Conservation (phyloP, 2,888 invertebrate genomes). For the Bembecia ichneumoniformis region DNA sequence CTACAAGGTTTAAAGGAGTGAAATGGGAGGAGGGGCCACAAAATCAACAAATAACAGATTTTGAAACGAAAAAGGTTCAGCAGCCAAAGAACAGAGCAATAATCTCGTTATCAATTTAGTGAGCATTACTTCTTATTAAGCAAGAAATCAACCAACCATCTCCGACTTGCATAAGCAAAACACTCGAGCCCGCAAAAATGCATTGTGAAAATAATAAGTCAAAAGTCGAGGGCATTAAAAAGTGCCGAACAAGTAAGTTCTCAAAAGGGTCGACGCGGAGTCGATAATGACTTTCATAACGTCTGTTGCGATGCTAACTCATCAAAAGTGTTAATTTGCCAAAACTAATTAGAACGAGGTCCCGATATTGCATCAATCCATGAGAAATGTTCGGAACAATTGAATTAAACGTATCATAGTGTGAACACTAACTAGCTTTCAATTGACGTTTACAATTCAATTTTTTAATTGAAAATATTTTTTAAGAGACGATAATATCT, state of each 20-base stretch:
- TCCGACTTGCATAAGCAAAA: conserved; percentile 12
- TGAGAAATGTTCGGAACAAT: conserved; percentile 47
- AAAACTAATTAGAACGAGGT: conserved; percentile 57
- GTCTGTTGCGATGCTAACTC: conserved; percentile 28
- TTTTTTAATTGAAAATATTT: not conserved
- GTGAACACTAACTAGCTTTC: conserved; percentile 8
- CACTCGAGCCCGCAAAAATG: conserved; percentile 18
- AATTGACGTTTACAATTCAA: not conserved
- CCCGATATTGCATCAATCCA: conserved; percentile 43
- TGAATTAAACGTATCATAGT: conserved; percentile 33
- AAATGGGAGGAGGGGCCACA: too few relatives aligned
- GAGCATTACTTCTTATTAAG: conserved; percentile 11
- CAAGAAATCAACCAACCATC: conserved; percentile 26
- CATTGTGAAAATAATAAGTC: conserved; percentile 13
- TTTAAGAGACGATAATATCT: too few relatives aligned
- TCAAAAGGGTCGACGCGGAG: not conserved
- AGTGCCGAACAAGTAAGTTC: not conserved
- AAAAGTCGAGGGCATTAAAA: not conserved
- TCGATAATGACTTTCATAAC: conserved; percentile 39
- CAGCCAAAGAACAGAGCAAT: too few relatives aligned
- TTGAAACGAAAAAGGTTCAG: too few relatives aligned
- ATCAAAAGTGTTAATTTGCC: conserved; percentile 43
- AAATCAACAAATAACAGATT: too few relatives aligned
- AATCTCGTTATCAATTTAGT: too few relatives aligned
- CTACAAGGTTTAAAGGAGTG: too few relatives aligned